phyloP scores from a whole-genome alignment of 2,113 vertebrate species.

The Trogon surrucura region DNA sequence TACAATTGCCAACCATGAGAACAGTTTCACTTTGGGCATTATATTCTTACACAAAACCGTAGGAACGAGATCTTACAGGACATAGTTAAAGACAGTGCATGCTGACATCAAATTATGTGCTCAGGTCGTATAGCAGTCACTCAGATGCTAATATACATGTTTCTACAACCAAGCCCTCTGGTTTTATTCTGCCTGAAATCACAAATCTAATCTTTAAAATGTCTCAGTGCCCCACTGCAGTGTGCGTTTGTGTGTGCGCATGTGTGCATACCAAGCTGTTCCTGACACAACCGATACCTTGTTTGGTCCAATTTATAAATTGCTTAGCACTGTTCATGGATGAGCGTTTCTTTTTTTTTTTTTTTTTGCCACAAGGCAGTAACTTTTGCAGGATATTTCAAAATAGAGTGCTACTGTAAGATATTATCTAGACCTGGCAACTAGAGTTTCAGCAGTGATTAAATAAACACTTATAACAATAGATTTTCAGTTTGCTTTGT shows the following conservation, averaged over 20 bases:
- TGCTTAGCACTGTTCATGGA: background rate
- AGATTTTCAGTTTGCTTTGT: background rate
- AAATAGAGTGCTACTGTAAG: background rate
- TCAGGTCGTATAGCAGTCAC: background rate
- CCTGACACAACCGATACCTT: background rate
- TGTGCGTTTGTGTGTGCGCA: fast-evolving
- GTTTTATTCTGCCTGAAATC: background rate
- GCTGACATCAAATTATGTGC: background rate
- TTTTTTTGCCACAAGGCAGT: background rate
- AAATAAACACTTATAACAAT: background rate
- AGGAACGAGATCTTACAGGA: background rate
- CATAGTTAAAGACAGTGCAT: background rate
- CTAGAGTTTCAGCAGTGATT: background rate
- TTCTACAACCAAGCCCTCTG: background rate
- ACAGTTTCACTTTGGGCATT: background rate
- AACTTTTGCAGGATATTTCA: background rate
- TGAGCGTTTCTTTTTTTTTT: background rate
- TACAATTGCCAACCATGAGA: background rate
- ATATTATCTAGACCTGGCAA: background rate
- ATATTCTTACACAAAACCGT: background rate
- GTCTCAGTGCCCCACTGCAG: fast-evolving
- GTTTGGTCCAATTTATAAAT: background rate
- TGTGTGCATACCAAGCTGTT: background rate
- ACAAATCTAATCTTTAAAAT: background rate
- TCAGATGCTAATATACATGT: background rate